A percentile compares a stretch with the other conserved stretches of the same genome.
Evolutionary conservation across 1,140 invertebrate species (phyloP).

Genomic region (Leptoteleia sp.): DNA sequence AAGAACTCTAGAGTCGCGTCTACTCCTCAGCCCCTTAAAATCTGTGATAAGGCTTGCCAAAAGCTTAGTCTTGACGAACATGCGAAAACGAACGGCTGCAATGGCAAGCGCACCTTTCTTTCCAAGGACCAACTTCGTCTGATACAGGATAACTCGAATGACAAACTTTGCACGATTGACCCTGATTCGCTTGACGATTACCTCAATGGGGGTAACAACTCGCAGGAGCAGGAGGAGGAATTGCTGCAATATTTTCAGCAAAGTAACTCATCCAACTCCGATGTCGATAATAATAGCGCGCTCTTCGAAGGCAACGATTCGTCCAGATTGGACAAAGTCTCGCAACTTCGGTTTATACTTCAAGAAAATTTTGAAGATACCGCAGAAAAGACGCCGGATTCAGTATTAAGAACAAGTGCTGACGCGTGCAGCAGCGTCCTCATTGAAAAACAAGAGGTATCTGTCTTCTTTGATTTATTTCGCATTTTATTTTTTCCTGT

Average conservation of each 20-base stretch:
- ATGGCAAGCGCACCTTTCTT: constrained; percentile 54
- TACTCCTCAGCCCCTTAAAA: constrained; percentile 67
- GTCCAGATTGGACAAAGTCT: constrained; percentile 85
- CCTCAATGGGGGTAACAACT: constrained; percentile 87
- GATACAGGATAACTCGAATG: constrained; percentile 71
- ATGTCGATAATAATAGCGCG: constrained; percentile 69
- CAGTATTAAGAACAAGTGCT: constrained; percentile 64
- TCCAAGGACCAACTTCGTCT: constrained; percentile 71
- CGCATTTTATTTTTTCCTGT: no score
- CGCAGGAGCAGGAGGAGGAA: constrained; percentile 90
- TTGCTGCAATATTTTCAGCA: constrained; percentile 89
- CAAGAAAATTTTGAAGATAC: constrained; percentile 85
- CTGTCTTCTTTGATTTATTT: no score
- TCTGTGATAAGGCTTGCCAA: constrained; percentile 75
- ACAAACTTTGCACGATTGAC: constrained; percentile 85
- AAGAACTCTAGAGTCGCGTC: constrained; percentile 62
- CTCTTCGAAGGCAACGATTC: constrained; percentile 67
- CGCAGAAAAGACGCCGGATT: constrained; percentile 71
- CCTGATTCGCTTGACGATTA: constrained; percentile 90
- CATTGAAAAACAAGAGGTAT: constrained; percentile 66
- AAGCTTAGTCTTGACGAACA: constrained; percentile 66
- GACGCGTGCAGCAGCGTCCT: constrained; percentile 63
- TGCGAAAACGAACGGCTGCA: constrained; percentile 69
- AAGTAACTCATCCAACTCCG: constrained; percentile 77
- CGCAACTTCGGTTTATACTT: constrained; percentile 86